phyloP scores from a whole-genome alignment of 23 tunicate species.

The Ascidia mentula region DNA sequence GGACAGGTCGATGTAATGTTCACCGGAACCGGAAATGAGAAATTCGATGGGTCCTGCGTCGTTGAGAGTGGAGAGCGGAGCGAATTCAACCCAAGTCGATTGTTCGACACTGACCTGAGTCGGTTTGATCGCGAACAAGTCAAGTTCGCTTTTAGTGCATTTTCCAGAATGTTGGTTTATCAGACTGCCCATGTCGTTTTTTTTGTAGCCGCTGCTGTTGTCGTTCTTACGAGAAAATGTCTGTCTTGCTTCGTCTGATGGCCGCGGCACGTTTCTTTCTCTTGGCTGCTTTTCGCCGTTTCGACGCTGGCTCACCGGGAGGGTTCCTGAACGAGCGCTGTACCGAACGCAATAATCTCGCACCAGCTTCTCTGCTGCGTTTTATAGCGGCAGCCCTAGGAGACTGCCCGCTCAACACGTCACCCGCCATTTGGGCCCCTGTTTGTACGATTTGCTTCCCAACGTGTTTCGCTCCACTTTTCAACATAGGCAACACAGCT shows the following conservation, averaged over 20 bases:
- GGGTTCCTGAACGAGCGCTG: too few relatives aligned
- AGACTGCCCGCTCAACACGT: too few relatives aligned
- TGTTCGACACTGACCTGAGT: neutral
- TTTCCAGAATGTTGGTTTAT: neutral
- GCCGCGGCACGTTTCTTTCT: too few relatives aligned
- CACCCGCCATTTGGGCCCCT: too few relatives aligned
- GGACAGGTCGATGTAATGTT: neutral
- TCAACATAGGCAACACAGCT: too few relatives aligned
- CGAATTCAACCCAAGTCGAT: neutral
- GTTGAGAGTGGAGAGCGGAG: neutral
- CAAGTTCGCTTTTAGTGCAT: neutral
- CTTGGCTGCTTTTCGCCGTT: too few relatives aligned
- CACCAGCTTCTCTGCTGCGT: neutral
- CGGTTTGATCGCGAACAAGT: neutral
- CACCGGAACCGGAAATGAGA: neutral
- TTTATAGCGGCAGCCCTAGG: neutral
- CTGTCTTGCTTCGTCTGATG: neutral
- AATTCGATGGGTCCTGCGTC: neutral
- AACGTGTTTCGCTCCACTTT: slow-evolving; percentile 1
- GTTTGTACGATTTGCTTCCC: too few relatives aligned
- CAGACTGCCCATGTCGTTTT: neutral
- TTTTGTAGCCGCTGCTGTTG: too few relatives aligned
- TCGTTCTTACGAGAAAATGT: neutral
- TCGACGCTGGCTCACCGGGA: too few relatives aligned
- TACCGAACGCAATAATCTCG: too few relatives aligned